Evolutionary conservation across 1,140 invertebrate species (phyloP), one percentile per base, ranked within the genome.

Genomic region (Diachasma alloeum): DNA sequence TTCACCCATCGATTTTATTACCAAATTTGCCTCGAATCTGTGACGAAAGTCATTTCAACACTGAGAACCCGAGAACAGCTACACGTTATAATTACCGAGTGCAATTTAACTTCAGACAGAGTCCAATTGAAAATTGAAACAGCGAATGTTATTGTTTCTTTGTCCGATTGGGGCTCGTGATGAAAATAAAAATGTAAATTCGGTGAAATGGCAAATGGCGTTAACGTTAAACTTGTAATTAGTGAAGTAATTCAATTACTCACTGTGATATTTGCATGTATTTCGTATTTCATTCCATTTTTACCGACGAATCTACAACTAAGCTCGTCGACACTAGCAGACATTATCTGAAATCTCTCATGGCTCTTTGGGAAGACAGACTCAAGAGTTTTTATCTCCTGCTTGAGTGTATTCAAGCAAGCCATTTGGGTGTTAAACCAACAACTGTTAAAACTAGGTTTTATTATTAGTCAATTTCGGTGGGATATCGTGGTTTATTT

Each of bases 211-310:
- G 59, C 6, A 66, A 68, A 68, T 68, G 66, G 66, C 36, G 26
- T 68, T 37, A 15, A 36, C 10, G 26, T 68, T 68, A 68, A 68
- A 5, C 8, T 9, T 66, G 37, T 15, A 68, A 5, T 17, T 15
- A 46, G 36, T 15, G 15, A 68, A 17, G 36, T 37, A 68, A n/a
- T 59, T 36, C 46, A 17, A 53, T 19, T 56, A 93, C 94, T 96
- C 92, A 97, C 97, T 89, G 97, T 99, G 90, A 99, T 98, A 91
- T 99, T 99, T 75, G 97, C 98, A 90, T 98, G 97, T 86, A 99
- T 98, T 89, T 97, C 96, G 88, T 97, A 97, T 91, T 96, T 95
- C 90, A 97, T 97, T 84, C 96, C 97, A 92, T 94, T 96, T 91
- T 93, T 95, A 87, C 95, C 95, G 90, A 99, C 94, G 92, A 99